Evolutionary conservation across 1,140 invertebrate genomes (phyloP), one percentile per base, ranked within the genome.

Genomic region (Drosophila punjabiensis): DNA sequence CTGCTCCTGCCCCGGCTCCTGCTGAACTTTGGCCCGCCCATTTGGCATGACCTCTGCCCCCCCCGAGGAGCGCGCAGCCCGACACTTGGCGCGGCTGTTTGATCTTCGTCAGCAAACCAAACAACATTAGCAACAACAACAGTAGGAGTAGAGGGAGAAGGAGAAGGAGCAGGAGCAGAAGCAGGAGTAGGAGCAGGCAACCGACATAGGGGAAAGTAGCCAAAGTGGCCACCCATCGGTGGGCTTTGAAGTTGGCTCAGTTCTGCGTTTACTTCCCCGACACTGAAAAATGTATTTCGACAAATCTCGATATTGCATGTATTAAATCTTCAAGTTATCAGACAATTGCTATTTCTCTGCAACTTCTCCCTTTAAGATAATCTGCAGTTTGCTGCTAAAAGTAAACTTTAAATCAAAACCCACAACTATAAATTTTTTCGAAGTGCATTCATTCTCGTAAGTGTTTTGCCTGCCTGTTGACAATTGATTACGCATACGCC

Each of bases 21-120:
- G 30, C 35, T 35, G 24, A 43, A 39, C 47, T 20, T 20, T 56
- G 53, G 16, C 53, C n/a, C 37, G 16, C 7, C 30, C 58, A 50
- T 39, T 52, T 39, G 66, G 28, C 33, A 39, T 56, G 65, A 67
- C 68, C 55, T 62, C 30, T 73, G 56, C 11, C 68, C 53, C 45
- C 13, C n/a, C 2, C 16, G 8, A n/a, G 45, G 66, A 48, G 35
- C 50, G 37, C 65, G 28, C 64, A 48, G 66, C 69, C 56, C 69
- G 69, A 58, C 65, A 70, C 70, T 65, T 58, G 63, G 58, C 52
- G 37, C 47, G 65, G 78, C 61, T 85, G 85, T 89, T 89, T 89
- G 85, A 89, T 89, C 85, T 87, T 85, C 66, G 85, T 89, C 85
- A 81, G 84, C 84, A 84, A 50, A 62, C 58, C 64, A 79, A 71